phyloP scores from a whole-genome alignment of 1,140 invertebrate genomes.

The Cyphomyrmex costatus region DNA sequence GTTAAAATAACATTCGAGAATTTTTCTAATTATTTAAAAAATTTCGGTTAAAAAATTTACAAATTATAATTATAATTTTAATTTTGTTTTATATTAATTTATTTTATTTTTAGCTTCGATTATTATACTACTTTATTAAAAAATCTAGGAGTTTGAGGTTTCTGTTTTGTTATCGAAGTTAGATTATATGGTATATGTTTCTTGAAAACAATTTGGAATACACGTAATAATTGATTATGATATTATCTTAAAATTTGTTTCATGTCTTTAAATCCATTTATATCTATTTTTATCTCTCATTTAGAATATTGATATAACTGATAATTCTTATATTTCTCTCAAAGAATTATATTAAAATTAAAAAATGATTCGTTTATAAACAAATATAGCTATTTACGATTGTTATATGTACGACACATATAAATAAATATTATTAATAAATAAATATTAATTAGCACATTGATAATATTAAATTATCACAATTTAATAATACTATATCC shows the following conservation, averaged over 20 bases:
- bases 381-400: background rate
- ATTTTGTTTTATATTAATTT: background rate
- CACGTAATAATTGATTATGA: background rate
- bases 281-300: background rate
- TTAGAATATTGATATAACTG: background rate
- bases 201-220: background rate
- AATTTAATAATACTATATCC: background rate
- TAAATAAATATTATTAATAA: constrained; percentile 15
- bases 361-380: background rate
- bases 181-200: background rate
- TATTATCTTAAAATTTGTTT: background rate
- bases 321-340: background rate
- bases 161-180: background rate
- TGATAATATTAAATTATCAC: background rate
- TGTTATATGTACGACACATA: background rate
- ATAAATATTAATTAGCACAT: background rate
- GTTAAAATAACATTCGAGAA: background rate
- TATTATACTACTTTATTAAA: background rate
- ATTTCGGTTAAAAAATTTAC: background rate
- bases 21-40: background rate
- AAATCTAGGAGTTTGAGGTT: background rate
- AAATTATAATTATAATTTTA: background rate
- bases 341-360: background rate
- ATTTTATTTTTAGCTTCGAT: background rate
- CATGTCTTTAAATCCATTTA: background rate